Base-by-base conservation (phyloP, 1,140 invertebrate genomes). In the Chironomus striatipennis region DNA sequence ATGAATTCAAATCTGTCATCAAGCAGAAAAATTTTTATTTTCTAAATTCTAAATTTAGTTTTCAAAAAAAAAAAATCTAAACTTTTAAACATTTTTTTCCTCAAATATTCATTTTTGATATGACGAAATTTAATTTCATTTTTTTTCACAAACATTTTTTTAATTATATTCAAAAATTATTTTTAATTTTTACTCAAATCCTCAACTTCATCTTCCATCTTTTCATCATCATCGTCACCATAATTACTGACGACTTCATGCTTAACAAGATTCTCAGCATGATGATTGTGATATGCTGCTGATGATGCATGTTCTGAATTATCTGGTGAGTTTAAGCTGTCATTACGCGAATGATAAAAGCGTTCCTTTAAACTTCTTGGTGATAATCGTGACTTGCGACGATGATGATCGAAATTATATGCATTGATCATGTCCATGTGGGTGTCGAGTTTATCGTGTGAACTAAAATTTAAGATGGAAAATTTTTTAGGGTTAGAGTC, bases 401-500 rank as follows among this genome's bases (percentile, higher is more conserved):
- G 65, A 21, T 17, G n/a, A 18, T 21, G 65, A 9, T 70, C 65
- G 10, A 20, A 70, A 70, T 20, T 70, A 10, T 70, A 70, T 70
- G 65, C 15, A 70, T 70, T 70, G 17, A 70, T 70, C 65, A 70
- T 70, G 10, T 70, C 65, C 10, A 70, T 57, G n/a, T 57, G 47
- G 8, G 8, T 1, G 12, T 57, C 47, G 4, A 57, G 47, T n/a
- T 57, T 57, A 5, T 57, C 47, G n/a, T 57, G 47, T n/a, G 47
- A 57, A 10, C 47, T 57, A 57, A 57, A 57, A 57, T 12, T 1
- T 10, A 4, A 10, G 15, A 43, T 7, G 15, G 43, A 10, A 47
- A 15, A n/a, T 57, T 5, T 57, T 57, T 57, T 57, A 12, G 47
- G n/a, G n/a, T 15, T 57, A 15, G 5, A n/a, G 8, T 15, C 12